A percentile compares a stretch with the other conserved stretches of the same genome.
phyloP scores from a whole-genome alignment of 2,113 vertebrate species.

The Peucedramus taeniatus region DNA sequence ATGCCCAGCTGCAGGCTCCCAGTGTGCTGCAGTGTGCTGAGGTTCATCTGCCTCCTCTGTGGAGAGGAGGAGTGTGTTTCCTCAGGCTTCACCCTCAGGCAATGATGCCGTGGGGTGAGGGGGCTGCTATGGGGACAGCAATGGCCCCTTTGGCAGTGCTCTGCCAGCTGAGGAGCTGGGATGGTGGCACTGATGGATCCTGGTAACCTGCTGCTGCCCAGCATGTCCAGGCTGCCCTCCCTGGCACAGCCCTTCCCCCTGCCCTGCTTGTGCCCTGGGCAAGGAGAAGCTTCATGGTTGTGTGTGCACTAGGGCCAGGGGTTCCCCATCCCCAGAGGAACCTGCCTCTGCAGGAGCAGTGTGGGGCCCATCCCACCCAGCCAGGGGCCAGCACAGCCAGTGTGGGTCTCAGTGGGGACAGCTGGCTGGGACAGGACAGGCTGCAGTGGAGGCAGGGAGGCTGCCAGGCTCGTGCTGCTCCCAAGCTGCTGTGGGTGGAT shows the following conservation, averaged over 20 bases:
- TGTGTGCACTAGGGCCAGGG: neutral
- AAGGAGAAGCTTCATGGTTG: neutral
- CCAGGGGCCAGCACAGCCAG: fast-evolving
- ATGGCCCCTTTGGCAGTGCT: neutral
- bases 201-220: neutral
- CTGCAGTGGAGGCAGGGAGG: neutral
- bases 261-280: neutral
- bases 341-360: neutral
- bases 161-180: neutral
- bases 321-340: neutral
- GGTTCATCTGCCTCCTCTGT: too few relatives aligned
- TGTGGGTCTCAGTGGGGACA: neutral
- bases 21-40: neutral
- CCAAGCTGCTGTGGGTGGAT: neutral
- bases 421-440: neutral
- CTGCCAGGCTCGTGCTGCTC: neutral
- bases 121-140: fast-evolving
- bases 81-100: neutral
- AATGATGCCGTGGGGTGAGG: fast-evolving
- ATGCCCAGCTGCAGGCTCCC: neutral
- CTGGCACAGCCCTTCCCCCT: neutral
- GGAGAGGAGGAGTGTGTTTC: neutral
- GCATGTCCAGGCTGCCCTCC: neutral
- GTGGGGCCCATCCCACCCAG: neutral
- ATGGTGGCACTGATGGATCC: neutral